These are phyloP conservation scores for Galerucella pusilla DNA, from an alignment of 2,888 invertebrate genomes.

Conservation along the genomic window DNA sequence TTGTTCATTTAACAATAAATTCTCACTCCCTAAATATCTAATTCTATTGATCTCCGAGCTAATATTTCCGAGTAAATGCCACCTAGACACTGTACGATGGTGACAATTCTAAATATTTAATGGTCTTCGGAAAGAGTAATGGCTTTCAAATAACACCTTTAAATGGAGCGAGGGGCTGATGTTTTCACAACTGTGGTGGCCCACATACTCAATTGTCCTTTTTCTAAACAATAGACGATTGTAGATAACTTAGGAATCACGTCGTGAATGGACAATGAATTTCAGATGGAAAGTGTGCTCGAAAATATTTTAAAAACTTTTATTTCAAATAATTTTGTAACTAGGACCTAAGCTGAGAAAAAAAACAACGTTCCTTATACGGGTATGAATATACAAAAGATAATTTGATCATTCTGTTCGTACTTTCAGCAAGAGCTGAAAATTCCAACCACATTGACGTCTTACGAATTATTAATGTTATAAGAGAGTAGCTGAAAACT, in stretches of 20 bases:
- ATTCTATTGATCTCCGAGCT: conserved; percentile 1
- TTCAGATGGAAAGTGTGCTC: conserved; percentile 15
- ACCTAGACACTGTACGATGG: conserved; percentile 35
- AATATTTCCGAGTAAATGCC: conserved; percentile 26
- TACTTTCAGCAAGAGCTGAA: conserved; percentile 48
- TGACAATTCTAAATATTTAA: conserved; percentile 46
- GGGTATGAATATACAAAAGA: background rate
- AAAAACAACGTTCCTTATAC: no score
- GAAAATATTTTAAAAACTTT: background rate
- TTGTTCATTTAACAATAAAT: background rate
- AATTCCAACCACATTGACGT: conserved; percentile 58
- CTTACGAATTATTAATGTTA: conserved; percentile 61
- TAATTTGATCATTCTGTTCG: conserved; percentile 8
- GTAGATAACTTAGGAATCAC: conserved; percentile 9
- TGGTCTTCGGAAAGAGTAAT: conserved; percentile 45
- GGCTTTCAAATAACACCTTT: conserved; percentile 48
- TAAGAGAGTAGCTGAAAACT: conserved; percentile 61
- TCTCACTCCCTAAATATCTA: conserved; percentile 13
- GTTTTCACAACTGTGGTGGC: conserved; percentile 51
- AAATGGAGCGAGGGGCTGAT: conserved; percentile 31
- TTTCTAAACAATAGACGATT: conserved; percentile 29
- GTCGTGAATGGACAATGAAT: conserved; percentile 16
- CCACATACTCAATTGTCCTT: conserved; percentile 41
- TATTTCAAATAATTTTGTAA: no score
- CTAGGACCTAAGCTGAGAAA: background rate